A percentile compares a stretch with the other conserved stretches of the same genome.
Evolutionary conservation across 2,113 vertebrate species (phyloP).

Genomic region (Edolisoma coerulescens): DNA sequence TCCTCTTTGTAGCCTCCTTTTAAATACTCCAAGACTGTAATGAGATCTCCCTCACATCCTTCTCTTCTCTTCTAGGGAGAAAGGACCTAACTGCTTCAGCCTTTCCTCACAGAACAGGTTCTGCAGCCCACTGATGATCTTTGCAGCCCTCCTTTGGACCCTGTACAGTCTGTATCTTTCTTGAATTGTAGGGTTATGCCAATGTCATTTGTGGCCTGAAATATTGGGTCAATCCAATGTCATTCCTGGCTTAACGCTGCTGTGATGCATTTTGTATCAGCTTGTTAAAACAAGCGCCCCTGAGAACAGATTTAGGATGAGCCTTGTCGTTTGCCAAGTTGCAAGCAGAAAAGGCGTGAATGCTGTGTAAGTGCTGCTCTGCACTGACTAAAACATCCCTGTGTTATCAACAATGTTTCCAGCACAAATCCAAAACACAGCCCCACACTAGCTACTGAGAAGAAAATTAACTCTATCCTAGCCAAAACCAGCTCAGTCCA

Average conservation of each 20-base stretch:
- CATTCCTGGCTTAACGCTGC: not conserved
- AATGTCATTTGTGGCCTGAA: not conserved
- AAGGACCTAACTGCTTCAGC: not conserved
- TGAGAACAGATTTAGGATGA: not conserved
- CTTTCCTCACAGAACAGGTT: not conserved
- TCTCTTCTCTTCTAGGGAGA: not conserved
- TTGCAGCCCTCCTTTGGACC: not conserved
- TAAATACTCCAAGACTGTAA: not conserved
- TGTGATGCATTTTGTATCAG: not conserved
- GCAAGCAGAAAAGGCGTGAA: not conserved
- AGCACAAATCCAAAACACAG: not conserved
- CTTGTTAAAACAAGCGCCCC: not conserved
- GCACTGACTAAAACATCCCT: not conserved
- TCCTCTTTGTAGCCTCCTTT: not conserved
- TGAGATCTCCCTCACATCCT: not conserved
- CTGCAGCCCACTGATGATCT: not conserved
- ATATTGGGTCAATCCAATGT: not conserved
- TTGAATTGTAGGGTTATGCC: not conserved
- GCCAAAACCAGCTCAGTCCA: not conserved
- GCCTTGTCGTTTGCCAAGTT: not conserved
- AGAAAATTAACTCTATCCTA: not conserved
- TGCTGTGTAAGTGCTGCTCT: not conserved
- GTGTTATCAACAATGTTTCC: not conserved
- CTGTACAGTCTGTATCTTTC: not conserved
- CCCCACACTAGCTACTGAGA: not conserved